phyloP scores from a whole-genome alignment of 2,797 vertebrate genomes.

The Acanthiza pusilla region DNA sequence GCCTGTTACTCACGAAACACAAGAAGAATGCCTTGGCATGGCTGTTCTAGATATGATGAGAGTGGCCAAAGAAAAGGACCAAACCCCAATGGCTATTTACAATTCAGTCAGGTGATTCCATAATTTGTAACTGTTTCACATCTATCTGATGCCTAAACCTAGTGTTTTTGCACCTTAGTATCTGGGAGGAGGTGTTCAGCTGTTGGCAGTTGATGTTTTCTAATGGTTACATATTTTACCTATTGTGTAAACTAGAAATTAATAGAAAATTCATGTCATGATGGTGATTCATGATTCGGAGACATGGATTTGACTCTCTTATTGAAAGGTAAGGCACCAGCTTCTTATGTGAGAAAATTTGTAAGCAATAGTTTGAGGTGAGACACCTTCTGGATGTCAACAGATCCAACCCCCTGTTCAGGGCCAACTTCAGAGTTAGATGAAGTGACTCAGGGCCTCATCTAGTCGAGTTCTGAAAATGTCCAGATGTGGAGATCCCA shows the following conservation, averaged over 20 bases:
- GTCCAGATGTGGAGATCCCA: background rate
- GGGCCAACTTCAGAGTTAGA: background rate
- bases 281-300: background rate
- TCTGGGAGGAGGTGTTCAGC: background rate
- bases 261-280: background rate
- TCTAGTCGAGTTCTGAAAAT: background rate
- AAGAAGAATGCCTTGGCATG: constrained; percentile 97
- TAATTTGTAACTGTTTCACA: background rate
- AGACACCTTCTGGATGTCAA: background rate
- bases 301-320: background rate
- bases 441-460: background rate
- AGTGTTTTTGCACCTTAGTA: background rate
- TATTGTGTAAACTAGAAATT: background rate
- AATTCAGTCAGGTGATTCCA: constrained; percentile 83
- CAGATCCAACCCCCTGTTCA: background rate
- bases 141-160: background rate
- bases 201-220: background rate
- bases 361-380: background rate
- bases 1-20: constrained; percentile 87
- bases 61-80: constrained; percentile 87
- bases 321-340: background rate
- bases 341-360: background rate
- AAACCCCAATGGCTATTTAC: constrained; percentile 88
- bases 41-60: constrained; percentile 98
- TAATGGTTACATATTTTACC: background rate